Evolutionary conservation across 2,888 invertebrate species (phyloP), one percentile per base, ranked within the genome.

Genomic region (Tiphia femorata): DNA sequence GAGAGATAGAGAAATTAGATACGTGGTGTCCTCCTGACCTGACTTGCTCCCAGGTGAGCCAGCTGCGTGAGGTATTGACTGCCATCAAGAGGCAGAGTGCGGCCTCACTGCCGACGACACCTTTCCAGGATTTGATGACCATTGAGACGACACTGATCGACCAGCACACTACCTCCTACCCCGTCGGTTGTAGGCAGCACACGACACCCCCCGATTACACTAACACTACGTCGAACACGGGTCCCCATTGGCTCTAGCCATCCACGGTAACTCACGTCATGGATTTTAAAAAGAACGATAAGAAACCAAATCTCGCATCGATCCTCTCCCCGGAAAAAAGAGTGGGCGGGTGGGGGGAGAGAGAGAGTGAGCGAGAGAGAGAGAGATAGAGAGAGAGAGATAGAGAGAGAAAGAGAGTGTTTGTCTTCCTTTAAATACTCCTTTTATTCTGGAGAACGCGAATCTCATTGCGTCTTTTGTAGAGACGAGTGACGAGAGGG

Each of bases 221-320:
- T 79, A 83, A 83, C 83, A 83, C 82, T 80, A 69, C 78, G 77
- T 69, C 79, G 74, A 74, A 77, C 76, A 78, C 77, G 76, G 81
- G 80, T 73, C 82, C 83, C 72, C 79, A 83, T 76, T 83, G 83
- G 83, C 81, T 83, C 75, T 83, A 83, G 81, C 80, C 78, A 72
- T 73, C 76, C 78, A 83, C 83, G 82, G 83, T 83, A 83, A 83
- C 83, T 82, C 83, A 80, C 77, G 81, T 80, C 83, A 83, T 83
- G 81, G 82, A 81, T 81, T 83, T 83, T 80, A 79, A 77, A 62
- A 68, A 66, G 47, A 27, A 58, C 44, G 65, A 50, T 42, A 51
- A 63, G 51, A 52, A 54, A 58, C 58, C 41, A 47, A 59, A 25
- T n/a, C n/a, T n/a, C 37, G 23, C 30, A 35, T 20, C 1, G 4